Conservation (phyloP, 1,140 invertebrate species). For the Macrocentrus cingulum region DNA sequence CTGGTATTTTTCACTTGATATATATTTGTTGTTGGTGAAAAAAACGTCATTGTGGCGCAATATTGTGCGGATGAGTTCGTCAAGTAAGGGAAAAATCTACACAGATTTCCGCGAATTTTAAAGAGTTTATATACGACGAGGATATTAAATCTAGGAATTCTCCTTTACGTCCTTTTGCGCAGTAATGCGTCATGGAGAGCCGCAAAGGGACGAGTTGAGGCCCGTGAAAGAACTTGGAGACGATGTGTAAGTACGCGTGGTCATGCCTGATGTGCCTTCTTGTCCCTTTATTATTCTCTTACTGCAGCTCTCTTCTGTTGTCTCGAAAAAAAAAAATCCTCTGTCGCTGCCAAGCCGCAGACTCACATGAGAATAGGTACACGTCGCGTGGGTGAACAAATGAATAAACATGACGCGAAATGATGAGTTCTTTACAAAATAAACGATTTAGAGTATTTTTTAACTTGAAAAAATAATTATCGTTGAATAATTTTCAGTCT, state of each 20-base stretch:
- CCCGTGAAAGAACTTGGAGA: slow-evolving; percentile 36
- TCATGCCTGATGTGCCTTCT: slow-evolving; percentile 36
- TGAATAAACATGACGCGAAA: too few relatives aligned
- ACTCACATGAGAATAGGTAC: neutral
- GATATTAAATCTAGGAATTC: slow-evolving; percentile 42
- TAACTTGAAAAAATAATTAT: too few relatives aligned
- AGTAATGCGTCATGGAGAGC: slow-evolving; percentile 12
- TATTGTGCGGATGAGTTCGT: too few relatives aligned
- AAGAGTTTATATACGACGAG: slow-evolving; percentile 31
- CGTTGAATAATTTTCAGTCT: too few relatives aligned
- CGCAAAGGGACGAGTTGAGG: slow-evolving; percentile 14
- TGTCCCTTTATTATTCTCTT: slow-evolving; percentile 34
- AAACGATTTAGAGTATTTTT: too few relatives aligned
- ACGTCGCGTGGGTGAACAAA: too few relatives aligned
- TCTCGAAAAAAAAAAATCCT: neutral
- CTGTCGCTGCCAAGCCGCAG: neutral
- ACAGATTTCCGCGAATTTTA: neutral
- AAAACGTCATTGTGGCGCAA: too few relatives aligned
- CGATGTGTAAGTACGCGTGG: slow-evolving; percentile 52
- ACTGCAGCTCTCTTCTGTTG: slow-evolving; percentile 12
- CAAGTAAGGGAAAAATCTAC: neutral
- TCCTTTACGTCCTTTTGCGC: slow-evolving; percentile 30
- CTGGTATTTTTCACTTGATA: neutral
- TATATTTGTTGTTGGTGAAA: neutral
- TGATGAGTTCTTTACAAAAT: too few relatives aligned